These are phyloP conservation scores for Oryzias woworae DNA, from an alignment of 2,113 vertebrate species.

Conservation along the genomic window DNA sequence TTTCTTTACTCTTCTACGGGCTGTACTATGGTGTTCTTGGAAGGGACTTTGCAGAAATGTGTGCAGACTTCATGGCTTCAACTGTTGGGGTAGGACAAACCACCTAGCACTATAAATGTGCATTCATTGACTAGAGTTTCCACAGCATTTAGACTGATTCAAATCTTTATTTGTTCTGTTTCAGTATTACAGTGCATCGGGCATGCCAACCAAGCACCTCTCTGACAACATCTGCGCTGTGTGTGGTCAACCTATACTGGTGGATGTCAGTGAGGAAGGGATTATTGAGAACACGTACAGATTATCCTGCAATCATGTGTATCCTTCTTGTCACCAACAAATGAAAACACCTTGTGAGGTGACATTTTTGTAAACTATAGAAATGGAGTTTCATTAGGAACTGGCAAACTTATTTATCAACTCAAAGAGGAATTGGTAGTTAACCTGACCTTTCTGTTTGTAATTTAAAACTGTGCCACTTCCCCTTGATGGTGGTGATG, in stretches of 20 bases:
- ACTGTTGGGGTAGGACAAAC: slow-evolving; percentile 85
- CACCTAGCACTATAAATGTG: not conserved
- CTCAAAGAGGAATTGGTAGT: too few species aligned
- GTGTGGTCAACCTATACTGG: slow-evolving; percentile 95
- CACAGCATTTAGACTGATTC: not conserved
- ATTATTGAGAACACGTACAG: slow-evolving; percentile 98
- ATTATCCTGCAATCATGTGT: slow-evolving; percentile 98
- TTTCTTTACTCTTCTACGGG: slow-evolving; percentile 95
- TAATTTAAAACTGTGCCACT: too few species aligned
- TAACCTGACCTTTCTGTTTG: too few species aligned
- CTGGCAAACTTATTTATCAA: too few species aligned
- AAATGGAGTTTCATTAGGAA: too few species aligned
- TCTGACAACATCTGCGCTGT: slow-evolving; percentile 94
- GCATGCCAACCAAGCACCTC: slow-evolving; percentile 98
- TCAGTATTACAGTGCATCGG: slow-evolving; percentile 94
- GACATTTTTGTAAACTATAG: too few species aligned
- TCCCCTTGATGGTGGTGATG: too few species aligned
- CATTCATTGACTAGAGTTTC: not conserved
- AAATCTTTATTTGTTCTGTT: not conserved
- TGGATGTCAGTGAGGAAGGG: slow-evolving; percentile 95
- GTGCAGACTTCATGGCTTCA: slow-evolving; percentile 98
- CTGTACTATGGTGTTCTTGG: slow-evolving; percentile 97
- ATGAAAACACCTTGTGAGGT: not conserved
- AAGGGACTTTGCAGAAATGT: slow-evolving; percentile 98
- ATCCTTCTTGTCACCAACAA: slow-evolving; percentile 77